A percentile compares a stretch with the other conserved stretches of the same genome.
Evolutionary conservation across 2,888 invertebrate genomes (phyloP).

Genomic region (Metopia argyrocephala): DNA sequence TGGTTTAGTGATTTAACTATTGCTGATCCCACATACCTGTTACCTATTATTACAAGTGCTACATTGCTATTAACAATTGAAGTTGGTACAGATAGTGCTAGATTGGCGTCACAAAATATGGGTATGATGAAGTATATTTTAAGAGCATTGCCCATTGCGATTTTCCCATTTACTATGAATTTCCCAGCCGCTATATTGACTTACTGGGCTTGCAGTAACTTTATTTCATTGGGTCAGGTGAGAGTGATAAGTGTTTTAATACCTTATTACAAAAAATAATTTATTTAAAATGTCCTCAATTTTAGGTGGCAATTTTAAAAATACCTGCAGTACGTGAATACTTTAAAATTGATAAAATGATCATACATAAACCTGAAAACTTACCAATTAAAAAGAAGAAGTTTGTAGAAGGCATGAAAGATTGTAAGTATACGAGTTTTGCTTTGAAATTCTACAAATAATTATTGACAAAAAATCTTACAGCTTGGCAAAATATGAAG

Average conservation of each 20-base stretch:
- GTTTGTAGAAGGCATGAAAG: constrained; percentile 88
- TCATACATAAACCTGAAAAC: constrained; percentile 81
- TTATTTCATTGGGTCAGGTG: constrained; percentile 88
- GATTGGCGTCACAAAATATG: constrained; percentile 83
- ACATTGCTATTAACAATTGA: constrained; percentile 91
- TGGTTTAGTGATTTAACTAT: constrained; percentile 97
- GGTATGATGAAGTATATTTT: constrained; percentile 87
- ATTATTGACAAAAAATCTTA: constrained; percentile 40
- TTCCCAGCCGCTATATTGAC: constrained; percentile 93
- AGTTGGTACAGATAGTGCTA: constrained; percentile 87
- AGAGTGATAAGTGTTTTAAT: not conserved
- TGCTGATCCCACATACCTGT: constrained; percentile 91
- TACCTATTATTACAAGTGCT: constrained; percentile 91
- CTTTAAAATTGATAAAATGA: constrained; percentile 86
- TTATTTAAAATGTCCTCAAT: not conserved
- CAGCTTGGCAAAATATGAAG: constrained; percentile 91
- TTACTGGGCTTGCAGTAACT: constrained; percentile 94
- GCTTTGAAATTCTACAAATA: not conserved
- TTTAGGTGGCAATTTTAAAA: constrained; percentile 84
- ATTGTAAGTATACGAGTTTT: constrained; percentile 81
- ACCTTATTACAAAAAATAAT: not conserved
- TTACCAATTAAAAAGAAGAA: constrained; percentile 86
- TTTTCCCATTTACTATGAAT: constrained; percentile 91
- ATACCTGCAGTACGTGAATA: constrained; percentile 86
- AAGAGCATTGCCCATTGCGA: constrained; percentile 86